Evolutionary conservation across 2,113 vertebrate genomes (phyloP), one percentile per base, ranked within the genome.

Genomic region (Misgurnus anguillicaudatus): DNA sequence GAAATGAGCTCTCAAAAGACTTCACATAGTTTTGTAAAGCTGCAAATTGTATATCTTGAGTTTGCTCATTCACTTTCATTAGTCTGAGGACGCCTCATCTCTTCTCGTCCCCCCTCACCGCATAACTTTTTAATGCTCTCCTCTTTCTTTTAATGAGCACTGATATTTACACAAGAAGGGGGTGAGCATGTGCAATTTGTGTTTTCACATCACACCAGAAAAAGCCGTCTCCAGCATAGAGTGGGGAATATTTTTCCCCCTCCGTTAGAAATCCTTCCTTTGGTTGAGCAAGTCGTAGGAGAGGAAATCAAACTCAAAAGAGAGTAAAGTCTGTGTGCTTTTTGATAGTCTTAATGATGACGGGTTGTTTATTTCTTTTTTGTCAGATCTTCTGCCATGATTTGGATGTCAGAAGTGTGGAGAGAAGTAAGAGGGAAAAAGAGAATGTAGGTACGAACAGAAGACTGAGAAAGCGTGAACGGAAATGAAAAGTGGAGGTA

Each of bases 121-220:
- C 88, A 92, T 92, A 89, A 90, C 88, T 89, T 93, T 92, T 92
- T 90, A 90, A 92, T 91, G 91, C 89, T 88, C 84, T 82, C 87
- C 78, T 64, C 87, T 86, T 76, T 87, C 74, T 88, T 91, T 92
- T 92, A 92, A 92, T 91, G 89, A 93, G 90, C 87, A 86, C 86
- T 88, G 87, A 87, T 91, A 91, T 90, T 89, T 90, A 91, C 89
- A 91, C 88, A 88, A 87, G 88, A 89, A 86, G 88, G 85, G 84
- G 85, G 85, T 78, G 82, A 88, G 42, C 87, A 88, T 89, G 90
- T 88, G 89, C 90, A 93, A 91, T 90, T 91, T 92, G 86, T 86
- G 90, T 89, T 90, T 90, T 88, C 88, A 87, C 88, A 85, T 88
- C 85, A 87, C 84, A 89, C 88, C 88, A 87, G 88, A 91, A 90